phyloP scores from a whole-genome alignment of 2,888 invertebrate species.

The Sminthurides aquaticus region DNA sequence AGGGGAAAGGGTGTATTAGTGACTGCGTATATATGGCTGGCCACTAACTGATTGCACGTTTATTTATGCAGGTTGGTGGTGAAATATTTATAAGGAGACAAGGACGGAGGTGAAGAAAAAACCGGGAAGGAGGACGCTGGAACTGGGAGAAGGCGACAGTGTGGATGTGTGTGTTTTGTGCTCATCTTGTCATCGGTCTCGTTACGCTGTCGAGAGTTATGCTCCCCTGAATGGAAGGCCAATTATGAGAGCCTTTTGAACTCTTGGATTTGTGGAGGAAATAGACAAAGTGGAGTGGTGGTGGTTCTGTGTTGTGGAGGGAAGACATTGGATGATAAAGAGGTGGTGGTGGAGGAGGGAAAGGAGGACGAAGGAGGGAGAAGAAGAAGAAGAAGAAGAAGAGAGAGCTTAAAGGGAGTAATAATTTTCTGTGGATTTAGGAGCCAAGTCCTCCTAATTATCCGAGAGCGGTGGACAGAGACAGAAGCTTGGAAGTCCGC shows the following conservation, averaged over 20 bases:
- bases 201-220: neutral
- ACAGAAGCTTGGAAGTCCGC: too few relatives aligned
- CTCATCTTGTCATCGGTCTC: neutral
- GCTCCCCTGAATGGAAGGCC: neutral
- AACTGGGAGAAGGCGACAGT: neutral
- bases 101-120: neutral
- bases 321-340: too few relatives aligned
- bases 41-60: slow-evolving; percentile 1
- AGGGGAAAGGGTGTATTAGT: neutral
- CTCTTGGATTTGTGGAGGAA: neutral
- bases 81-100: slow-evolving; percentile 4
- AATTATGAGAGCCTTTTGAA: neutral
- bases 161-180: neutral
- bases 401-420: neutral
- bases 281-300: too few relatives aligned
- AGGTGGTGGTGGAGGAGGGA: too few relatives aligned
- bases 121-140: neutral
- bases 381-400: too few relatives aligned
- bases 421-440: neutral
- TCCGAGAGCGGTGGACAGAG: neutral
- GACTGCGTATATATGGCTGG: slow-evolving; percentile 1
- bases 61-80: slow-evolving; percentile 1
- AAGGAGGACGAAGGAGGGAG: too few relatives aligned
- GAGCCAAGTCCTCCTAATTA: neutral
- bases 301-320: too few relatives aligned